These are phyloP conservation scores for Ochropleura plecta DNA, from an alignment of 2,888 invertebrate genomes.

Conservation along the genomic window DNA sequence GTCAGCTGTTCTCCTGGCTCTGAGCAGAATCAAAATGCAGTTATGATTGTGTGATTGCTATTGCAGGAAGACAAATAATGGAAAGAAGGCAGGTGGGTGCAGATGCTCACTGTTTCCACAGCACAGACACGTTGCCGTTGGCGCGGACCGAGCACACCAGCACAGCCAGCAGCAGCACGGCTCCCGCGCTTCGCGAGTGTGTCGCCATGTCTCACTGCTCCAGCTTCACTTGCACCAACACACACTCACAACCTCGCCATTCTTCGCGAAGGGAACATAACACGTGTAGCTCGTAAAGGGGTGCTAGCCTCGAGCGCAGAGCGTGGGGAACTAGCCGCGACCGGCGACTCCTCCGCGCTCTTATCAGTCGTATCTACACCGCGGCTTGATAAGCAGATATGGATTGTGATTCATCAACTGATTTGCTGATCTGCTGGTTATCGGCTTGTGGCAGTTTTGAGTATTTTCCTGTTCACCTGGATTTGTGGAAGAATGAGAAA, in stretches of 20 bases:
- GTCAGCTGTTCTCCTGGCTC: not conserved
- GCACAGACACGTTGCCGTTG: slow-evolving; percentile 69
- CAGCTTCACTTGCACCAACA: not conserved
- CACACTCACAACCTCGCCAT: slow-evolving; percentile 11
- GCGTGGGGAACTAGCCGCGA: slow-evolving; percentile 25
- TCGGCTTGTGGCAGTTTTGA: slow-evolving; percentile 2
- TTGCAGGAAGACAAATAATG: not conserved
- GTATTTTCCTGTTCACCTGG: slow-evolving; percentile 18
- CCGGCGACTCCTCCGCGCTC: slow-evolving; percentile 4
- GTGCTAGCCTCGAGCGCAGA: not conserved
- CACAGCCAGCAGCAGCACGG: slow-evolving; percentile 26
- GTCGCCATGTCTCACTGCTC: not conserved
- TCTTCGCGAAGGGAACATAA: slow-evolving; percentile 1
- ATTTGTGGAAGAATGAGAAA: not conserved
- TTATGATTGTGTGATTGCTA: not conserved
- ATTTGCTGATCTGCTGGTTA: slow-evolving; percentile 34
- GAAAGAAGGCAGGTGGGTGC: not conserved
- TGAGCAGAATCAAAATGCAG: not conserved
- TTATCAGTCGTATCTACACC: slow-evolving; percentile 61
- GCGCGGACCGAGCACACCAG: slow-evolving; percentile 45
- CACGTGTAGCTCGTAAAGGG: not conserved
- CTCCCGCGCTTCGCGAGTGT: slow-evolving; percentile 8
- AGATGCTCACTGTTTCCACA: slow-evolving; percentile 72
- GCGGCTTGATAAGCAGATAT: slow-evolving; percentile 62
- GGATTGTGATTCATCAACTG: slow-evolving; percentile 58